Evolutionary conservation across 2,113 vertebrate genomes (phyloP), one percentile per base, ranked within the genome.

Genomic region (Polypterus bichir): DNA sequence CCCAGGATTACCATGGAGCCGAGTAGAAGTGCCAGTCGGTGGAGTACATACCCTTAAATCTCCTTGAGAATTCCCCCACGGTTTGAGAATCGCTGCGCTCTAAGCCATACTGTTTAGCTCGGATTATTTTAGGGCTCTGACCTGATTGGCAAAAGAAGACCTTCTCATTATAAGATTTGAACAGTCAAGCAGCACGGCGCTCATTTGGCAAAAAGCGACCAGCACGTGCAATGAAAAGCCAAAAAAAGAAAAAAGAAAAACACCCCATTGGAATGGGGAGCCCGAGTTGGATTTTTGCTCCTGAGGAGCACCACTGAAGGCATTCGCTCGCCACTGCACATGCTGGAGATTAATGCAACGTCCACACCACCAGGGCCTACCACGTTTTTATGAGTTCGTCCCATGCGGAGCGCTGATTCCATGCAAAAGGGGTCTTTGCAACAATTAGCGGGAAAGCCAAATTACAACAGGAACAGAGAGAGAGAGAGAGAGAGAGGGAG

Each of bases 121-220:
- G 94, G 93, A 96, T 90, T 92, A 93, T 92, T 96, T 95, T 98
- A 91, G 96, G 96, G 83, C 96, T 98, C 78, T 98, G 94, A 98
- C 94, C 94, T 98, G 91, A 94, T 97, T 94, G 92, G 90, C 81
- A 89, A 88, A 94, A 97, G 85, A 95, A 96, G 86, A 96, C 86
- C 88, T 77, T 82, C 88, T 92, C 84, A 88, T 91, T 91, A 90
- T 76, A 82, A 79, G 71, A 73, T 76, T 72, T 65, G 64, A 57
- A 70, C 54, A 48, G 66, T 51, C 3, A 69, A 81, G 71, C 65
- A 66, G 71, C 76, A 73, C 70, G 76, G 77, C 80, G 69, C 71
- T 71, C 71, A 27, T 27, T 27, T 77, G 63, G 71, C 69, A 72
- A 69, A 45, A 77, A 73, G 69, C 68, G 77, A 71, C 27, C 70